Evolutionary conservation across 2,888 invertebrate genomes (phyloP).

Genomic region (Pediacus dermestoides): DNA sequence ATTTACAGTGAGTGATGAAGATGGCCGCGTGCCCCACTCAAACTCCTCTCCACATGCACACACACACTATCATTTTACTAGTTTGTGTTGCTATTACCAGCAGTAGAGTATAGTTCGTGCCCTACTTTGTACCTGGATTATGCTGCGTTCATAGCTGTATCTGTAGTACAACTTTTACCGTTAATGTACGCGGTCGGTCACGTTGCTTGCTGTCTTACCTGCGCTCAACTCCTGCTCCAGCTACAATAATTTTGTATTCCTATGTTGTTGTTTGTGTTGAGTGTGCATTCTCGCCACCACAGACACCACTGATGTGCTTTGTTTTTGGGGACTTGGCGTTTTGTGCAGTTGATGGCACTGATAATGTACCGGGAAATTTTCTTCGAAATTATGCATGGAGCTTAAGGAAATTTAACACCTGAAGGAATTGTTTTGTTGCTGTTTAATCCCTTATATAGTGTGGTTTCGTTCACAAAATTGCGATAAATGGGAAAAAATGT

Average conservation of each 20-base stretch:
- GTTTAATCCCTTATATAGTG: no score
- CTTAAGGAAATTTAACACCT: no score
- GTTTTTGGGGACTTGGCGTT: no score
- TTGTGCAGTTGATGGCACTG: constrained; percentile 1
- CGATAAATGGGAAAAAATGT: constrained; percentile 47
- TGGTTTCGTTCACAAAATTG: no score
- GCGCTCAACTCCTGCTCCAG: no score
- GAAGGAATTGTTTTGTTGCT: no score
- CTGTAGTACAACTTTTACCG: constrained; percentile 51
- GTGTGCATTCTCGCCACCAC: no score
- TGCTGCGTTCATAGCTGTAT: constrained; percentile 44
- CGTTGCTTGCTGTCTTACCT: constrained; percentile 21
- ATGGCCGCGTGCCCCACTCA: constrained; percentile 36
- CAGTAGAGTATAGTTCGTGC: constrained; percentile 45
- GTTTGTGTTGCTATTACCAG: constrained; percentile 36
- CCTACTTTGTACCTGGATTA: constrained; percentile 51
- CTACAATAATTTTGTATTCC: no score
- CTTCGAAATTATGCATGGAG: no score
- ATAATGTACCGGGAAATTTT: no score
- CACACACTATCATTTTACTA: constrained; percentile 28
- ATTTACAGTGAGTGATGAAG: constrained; percentile 26
- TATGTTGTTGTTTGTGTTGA: no score
- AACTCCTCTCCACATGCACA: constrained; percentile 27
- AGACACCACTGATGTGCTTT: no score
- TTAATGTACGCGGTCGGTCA: constrained; percentile 42